Conservation (phyloP, 2,888 invertebrate genomes). For the Tetropium fuscum region DNA sequence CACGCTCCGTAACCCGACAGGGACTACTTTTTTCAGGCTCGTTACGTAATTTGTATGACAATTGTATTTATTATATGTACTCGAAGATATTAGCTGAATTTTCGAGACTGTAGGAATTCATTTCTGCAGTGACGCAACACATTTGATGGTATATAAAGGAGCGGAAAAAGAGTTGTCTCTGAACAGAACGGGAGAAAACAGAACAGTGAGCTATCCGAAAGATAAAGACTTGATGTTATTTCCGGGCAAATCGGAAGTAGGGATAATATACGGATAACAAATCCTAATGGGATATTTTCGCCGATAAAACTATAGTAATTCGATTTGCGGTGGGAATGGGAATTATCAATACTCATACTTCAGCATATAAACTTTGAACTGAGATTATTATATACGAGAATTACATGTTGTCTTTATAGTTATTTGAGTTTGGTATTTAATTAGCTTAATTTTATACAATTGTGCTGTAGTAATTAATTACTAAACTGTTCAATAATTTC, state of each 20-base stretch:
- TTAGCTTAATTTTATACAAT: too few relatives aligned
- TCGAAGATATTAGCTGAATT: too few relatives aligned
- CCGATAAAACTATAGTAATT: constrained; percentile 15
- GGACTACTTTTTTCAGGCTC: constrained; percentile 57
- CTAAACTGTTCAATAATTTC: too few relatives aligned
- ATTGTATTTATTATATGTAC: too few relatives aligned
- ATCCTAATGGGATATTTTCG: constrained; percentile 23
- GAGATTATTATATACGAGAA: too few relatives aligned
- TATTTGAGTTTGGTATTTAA: too few relatives aligned
- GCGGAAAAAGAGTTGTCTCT: not conserved
- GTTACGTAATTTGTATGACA: not conserved
- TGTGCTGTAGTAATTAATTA: too few relatives aligned
- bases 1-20: constrained; percentile 57
- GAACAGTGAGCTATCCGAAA: constrained; percentile 1
- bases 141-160: not conserved
- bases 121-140: not conserved
- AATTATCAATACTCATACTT: too few relatives aligned
- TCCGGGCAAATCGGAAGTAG: constrained; percentile 21
- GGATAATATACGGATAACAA: constrained; percentile 23
- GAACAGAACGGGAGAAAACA: constrained; percentile 3
- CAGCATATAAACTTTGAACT: too few relatives aligned
- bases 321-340: constrained; percentile 3
- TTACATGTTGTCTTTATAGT: too few relatives aligned
- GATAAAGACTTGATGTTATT: constrained; percentile 24
- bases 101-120: not conserved